phyloP scores from a whole-genome alignment of 2,888 invertebrate species.

The Caenorhabditis uteleia region DNA sequence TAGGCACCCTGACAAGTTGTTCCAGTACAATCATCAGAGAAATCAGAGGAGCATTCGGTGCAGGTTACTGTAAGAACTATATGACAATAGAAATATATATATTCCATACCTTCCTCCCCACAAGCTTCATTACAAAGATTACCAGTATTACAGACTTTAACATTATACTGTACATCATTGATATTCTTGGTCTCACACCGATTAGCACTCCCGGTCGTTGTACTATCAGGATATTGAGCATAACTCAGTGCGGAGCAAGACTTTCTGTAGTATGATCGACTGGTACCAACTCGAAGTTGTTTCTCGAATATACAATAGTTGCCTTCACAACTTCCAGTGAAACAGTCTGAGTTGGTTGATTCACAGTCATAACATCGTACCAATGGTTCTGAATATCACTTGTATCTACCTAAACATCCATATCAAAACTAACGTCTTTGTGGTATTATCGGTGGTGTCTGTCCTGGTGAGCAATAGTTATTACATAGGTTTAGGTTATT shows the following conservation, averaged over 20 bases:
- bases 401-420: not conserved
- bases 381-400: conserved; percentile 34
- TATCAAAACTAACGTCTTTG: conserved; percentile 33
- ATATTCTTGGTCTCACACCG: conserved; percentile 36
- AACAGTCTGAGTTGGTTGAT: conserved; percentile 22
- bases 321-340: conserved; percentile 35
- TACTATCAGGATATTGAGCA: conserved; percentile 41
- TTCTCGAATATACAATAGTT: conserved; percentile 40
- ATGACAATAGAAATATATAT: conserved; percentile 1
- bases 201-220: conserved; percentile 15
- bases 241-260: conserved; percentile 30
- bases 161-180: conserved; percentile 38
- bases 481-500: conserved; percentile 39
- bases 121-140: conserved; percentile 38
- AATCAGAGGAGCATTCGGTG: conserved; percentile 29
- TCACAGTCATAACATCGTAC: conserved; percentile 42
- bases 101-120: conserved; percentile 8
- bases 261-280: conserved; percentile 22
- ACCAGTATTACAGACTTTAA: conserved; percentile 41
- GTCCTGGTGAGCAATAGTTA: conserved; percentile 42
- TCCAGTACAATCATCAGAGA: conserved; percentile 37
- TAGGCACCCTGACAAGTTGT: conserved; percentile 37
- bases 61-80: conserved; percentile 21
- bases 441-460: conserved; percentile 28
- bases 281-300: conserved; percentile 18